phyloP scores from a whole-genome alignment of 1,140 invertebrate genomes.

The Eurytemora carolleeae region DNA sequence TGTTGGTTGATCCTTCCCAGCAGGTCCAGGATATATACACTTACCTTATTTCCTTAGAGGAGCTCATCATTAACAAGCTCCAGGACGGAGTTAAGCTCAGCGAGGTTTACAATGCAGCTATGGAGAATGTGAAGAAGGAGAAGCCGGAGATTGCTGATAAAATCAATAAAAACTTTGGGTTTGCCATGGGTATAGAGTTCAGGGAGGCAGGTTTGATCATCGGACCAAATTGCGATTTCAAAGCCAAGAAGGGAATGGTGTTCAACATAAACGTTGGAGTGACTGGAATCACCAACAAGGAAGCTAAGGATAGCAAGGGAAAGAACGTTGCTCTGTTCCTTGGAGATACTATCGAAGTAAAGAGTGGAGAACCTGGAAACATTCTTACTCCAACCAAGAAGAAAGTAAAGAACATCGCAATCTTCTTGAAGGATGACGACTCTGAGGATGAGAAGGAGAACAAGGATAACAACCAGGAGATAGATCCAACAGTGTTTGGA shows the following conservation, averaged over 20 bases:
- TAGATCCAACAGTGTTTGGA: conserved; percentile 46
- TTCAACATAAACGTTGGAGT: conserved; percentile 91
- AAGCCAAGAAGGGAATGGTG: conserved; percentile 82
- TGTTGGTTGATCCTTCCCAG: conserved; percentile 81
- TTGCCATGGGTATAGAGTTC: conserved; percentile 96
- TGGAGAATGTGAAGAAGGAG: conserved; percentile 64
- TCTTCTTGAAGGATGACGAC: conserved; percentile 70
- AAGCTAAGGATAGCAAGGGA: conserved; percentile 57
- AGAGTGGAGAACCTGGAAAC: conserved; percentile 37
- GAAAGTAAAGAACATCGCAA: conserved; percentile 86
- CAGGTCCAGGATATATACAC: conserved; percentile 71
- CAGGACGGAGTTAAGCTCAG: conserved; percentile 61
- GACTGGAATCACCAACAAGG: conserved; percentile 60
- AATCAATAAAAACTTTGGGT: conserved; percentile 84
- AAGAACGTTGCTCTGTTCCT: conserved; percentile 87
- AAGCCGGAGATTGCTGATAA: conserved; percentile 68
- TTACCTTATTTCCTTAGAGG: conserved; percentile 72
- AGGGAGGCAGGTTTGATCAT: conserved; percentile 80
- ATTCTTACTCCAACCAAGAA: conserved; percentile 74
- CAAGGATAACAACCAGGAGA: conserved; percentile 37
- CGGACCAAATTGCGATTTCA: conserved; percentile 58
- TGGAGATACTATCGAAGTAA: conserved; percentile 87
- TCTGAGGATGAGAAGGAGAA: conserved; percentile 61
- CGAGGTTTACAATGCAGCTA: conserved; percentile 66
- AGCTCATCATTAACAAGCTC: conserved; percentile 67